Percentiles rank a stretch among this genome's conserved stretches.
Conservation (phyloP, 2,113 vertebrate genomes). For the Tragulus kanchil region DNA sequence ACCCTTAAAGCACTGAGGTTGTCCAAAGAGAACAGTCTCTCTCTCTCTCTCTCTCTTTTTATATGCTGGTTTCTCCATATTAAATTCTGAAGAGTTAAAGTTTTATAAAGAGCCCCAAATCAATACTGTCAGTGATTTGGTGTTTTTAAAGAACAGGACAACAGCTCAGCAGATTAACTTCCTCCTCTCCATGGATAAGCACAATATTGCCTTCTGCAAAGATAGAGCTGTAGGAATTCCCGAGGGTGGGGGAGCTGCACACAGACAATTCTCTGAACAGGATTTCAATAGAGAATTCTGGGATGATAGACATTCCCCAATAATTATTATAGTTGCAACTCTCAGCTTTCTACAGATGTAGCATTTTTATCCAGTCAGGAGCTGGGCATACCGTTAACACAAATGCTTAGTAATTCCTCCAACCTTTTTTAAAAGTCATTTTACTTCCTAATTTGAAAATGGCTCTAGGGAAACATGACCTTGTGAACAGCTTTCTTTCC, state of each 20-base stretch:
- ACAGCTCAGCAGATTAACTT: conserved; percentile 82
- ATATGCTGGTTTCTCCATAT: conserved; percentile 72
- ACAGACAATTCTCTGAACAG: conserved; percentile 72
- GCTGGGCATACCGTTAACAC: neutral
- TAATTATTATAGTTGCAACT: conserved; percentile 63
- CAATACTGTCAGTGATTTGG: conserved; percentile 72
- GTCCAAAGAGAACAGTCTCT: conserved; percentile 59
- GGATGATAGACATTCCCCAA: conserved; percentile 61
- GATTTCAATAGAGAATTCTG: conserved; percentile 76
- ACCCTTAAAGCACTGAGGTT: conserved; percentile 82
- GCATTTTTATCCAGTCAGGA: conserved; percentile 1
- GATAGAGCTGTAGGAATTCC: conserved; percentile 81
- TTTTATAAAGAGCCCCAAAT: conserved; percentile 79
- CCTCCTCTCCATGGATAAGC: conserved; percentile 73
- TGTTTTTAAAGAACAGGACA: conserved; percentile 77
- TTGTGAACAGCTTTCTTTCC: neutral
- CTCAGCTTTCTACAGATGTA: neutral
- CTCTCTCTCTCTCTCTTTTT: neutral
- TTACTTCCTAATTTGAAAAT: conserved; percentile 23
- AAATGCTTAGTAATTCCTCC: neutral
- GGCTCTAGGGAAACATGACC: neutral
- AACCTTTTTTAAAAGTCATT: neutral
- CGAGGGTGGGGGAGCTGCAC: conserved; percentile 48
- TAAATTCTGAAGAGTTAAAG: conserved; percentile 80
- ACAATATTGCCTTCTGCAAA: conserved; percentile 82